phyloP scores from a whole-genome alignment of 2,888 invertebrate species.

The Cancer borealis region DNA sequence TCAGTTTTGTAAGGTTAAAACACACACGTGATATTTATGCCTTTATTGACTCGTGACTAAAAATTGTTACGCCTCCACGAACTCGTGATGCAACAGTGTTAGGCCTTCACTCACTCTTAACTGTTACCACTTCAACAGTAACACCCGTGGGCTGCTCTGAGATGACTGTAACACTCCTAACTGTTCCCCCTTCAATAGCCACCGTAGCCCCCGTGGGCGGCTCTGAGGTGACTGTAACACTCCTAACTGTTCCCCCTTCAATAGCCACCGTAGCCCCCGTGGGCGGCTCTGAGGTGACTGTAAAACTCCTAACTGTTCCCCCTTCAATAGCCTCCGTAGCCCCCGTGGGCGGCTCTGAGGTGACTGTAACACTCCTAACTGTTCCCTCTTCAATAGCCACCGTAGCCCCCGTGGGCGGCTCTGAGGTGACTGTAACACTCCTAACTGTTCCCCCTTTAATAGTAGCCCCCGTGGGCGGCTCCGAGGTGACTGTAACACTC shows the following conservation, averaged over 20 bases:
- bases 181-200: too few species aligned
- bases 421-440: too few species aligned
- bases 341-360: not conserved
- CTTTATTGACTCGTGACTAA: not conserved
- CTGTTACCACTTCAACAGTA: not conserved
- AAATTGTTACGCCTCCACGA: not conserved
- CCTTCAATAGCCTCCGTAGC: not conserved
- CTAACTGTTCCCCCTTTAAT: too few species aligned
- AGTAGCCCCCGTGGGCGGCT: slow-evolving; percentile 14
- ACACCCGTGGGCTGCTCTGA: not conserved
- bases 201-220: too few species aligned
- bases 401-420: too few species aligned
- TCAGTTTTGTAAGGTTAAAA: not conserved
- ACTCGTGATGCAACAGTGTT: too few species aligned
- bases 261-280: too few species aligned
- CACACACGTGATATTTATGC: not conserved
- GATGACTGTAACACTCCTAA: slow-evolving; percentile 52
- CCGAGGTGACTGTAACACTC: slow-evolving; percentile 49
- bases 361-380: slow-evolving; percentile 47
- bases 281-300: too few species aligned
- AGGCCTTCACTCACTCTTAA: too few species aligned
- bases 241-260: not conserved
- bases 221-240: too few species aligned
- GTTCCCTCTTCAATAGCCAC: not conserved
- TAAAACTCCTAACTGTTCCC: too few species aligned